Evolutionary conservation across 2,888 invertebrate species (phyloP).

Genomic region (Endotricha flammealis): DNA sequence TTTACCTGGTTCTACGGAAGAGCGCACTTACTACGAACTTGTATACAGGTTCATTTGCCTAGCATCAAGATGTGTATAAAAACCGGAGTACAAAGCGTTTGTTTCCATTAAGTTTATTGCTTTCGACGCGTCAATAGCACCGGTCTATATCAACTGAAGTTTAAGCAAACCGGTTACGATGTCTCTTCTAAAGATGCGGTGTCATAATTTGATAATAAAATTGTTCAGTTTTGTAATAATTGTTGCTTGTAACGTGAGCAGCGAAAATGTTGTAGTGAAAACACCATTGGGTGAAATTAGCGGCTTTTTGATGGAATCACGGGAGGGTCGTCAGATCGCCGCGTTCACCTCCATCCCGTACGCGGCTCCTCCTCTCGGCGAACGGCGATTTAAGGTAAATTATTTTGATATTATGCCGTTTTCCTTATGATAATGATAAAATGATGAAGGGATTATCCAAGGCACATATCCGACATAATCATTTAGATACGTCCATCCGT

Average conservation of each 20-base stretch:
- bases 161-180: constrained; percentile 29
- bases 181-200: constrained; percentile 6
- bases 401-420: neutral
- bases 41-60: constrained; percentile 30
- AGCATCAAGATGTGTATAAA: constrained; percentile 36
- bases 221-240: constrained; percentile 13
- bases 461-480: too few relatives aligned
- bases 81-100: constrained; percentile 32
- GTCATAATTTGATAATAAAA: constrained; percentile 1
- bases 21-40: too few relatives aligned
- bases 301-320: constrained; percentile 75
- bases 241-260: constrained; percentile 25
- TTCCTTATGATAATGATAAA: too few relatives aligned
- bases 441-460: too few relatives aligned
- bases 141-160: constrained; percentile 15
- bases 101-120: constrained; percentile 42
- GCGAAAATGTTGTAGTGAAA: constrained; percentile 32
- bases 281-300: constrained; percentile 73
- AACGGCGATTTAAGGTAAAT: constrained; percentile 80
- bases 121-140: constrained; percentile 34
- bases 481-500: too few relatives aligned
- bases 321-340: constrained; percentile 75
- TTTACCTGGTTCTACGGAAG: too few relatives aligned
- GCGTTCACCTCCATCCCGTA: constrained; percentile 82
- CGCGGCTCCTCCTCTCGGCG: constrained; percentile 79